Conservation (phyloP, 2,113 vertebrate species). For the Rhea americana region DNA sequence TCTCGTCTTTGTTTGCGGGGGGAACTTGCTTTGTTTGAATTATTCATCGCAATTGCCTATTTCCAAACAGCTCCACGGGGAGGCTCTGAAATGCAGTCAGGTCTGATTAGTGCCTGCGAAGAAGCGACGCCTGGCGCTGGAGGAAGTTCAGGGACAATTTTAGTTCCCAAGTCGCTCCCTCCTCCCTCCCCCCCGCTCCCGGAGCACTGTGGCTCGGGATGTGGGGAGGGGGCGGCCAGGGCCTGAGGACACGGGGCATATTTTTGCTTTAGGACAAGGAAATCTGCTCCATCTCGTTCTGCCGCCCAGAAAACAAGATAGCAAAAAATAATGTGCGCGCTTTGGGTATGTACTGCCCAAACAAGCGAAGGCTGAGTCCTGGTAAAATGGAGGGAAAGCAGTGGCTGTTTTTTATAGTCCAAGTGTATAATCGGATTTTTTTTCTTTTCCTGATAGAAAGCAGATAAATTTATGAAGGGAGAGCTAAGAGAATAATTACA, state of each 20-base stretch:
- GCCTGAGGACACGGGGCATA: background rate
- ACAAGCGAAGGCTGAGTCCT: background rate
- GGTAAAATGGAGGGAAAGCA: slow-evolving; percentile 40
- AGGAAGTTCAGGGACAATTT: background rate
- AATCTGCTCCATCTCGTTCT: background rate
- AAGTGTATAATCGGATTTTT: slow-evolving; percentile 48
- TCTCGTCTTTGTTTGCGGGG: background rate
- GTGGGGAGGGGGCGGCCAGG: background rate
- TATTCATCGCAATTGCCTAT: slow-evolving; percentile 14
- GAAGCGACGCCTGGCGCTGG: background rate
- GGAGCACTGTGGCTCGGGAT: background rate
- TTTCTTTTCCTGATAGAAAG: slow-evolving; percentile 73
- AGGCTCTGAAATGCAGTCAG: slow-evolving; percentile 29
- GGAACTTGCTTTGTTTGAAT: slow-evolving; percentile 7
- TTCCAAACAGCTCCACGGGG: slow-evolving; percentile 45
- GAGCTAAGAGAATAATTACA: slow-evolving; percentile 85
- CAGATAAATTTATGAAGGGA: slow-evolving; percentile 84
- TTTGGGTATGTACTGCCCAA: background rate
- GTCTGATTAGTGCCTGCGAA: background rate
- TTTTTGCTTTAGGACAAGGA: background rate
- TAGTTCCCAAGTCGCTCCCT: background rate
- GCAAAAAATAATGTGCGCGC: background rate
- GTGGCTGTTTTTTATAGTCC: slow-evolving; percentile 26
- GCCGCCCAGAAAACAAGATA: background rate
- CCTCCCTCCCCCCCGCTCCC: background rate